Conservation (phyloP, 2,113 vertebrate genomes). For the Numida meleagris region DNA sequence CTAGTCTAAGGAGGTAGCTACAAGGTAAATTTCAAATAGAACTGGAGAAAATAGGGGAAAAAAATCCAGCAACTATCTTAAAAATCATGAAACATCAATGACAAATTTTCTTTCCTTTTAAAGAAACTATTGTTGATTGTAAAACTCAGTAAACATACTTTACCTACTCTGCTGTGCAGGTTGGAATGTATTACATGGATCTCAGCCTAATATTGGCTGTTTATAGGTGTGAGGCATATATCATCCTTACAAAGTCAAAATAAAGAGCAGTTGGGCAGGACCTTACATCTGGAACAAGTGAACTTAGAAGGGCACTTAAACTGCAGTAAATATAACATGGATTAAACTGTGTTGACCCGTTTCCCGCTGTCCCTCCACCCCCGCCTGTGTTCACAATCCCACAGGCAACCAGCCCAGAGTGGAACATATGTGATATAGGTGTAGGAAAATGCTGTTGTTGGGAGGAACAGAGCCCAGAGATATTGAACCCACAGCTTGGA, state of each 20-base stretch:
- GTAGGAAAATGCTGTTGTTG: background rate
- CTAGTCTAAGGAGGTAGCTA: background rate
- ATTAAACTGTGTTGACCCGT: background rate
- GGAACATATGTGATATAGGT: accelerated
- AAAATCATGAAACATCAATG: background rate
- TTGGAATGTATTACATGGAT: background rate
- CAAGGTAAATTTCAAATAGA: background rate
- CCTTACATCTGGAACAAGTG: background rate
- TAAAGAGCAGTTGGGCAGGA: background rate
- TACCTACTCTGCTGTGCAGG: background rate
- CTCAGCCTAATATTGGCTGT: background rate
- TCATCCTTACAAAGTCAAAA: accelerated
- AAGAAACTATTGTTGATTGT: background rate
- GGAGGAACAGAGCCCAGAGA: background rate
- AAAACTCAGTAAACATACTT: background rate
- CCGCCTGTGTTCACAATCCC: too few relatives aligned
- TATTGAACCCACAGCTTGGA: background rate
- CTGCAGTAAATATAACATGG: accelerated
- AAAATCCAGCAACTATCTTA: background rate
- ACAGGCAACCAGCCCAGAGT: accelerated
- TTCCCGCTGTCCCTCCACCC: background rate
- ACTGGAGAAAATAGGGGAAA: background rate
- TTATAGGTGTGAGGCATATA: background rate
- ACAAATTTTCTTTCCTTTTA: background rate
- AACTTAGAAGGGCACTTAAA: background rate